Conservation (phyloP, 2,113 vertebrate species). For the Neogale vison region DNA sequence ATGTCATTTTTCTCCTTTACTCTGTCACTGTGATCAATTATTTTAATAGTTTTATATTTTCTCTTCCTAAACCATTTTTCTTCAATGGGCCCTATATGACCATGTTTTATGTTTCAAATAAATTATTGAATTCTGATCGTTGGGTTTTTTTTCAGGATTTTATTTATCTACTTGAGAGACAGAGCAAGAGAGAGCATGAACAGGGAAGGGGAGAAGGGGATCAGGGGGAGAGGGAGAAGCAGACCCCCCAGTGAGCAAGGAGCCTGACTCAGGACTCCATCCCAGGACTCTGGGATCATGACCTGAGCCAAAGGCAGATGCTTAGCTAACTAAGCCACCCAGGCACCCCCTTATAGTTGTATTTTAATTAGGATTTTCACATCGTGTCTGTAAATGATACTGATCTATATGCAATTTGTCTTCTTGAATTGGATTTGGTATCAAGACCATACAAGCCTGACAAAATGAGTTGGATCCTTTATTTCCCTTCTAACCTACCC, state of each 20-base stretch:
- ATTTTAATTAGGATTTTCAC: neutral
- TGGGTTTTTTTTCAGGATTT: neutral
- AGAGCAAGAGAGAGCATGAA: neutral
- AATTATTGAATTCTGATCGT: neutral
- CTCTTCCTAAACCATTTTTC: neutral
- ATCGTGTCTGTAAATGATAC: neutral
- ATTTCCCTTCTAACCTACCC: neutral
- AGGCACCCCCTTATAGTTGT: neutral
- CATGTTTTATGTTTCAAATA: neutral
- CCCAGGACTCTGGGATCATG: neutral
- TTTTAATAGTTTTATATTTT: slow-evolving; percentile 4
- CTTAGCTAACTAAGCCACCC: neutral
- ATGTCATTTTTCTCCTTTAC: neutral
- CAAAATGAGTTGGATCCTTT: neutral
- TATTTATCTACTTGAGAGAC: neutral
- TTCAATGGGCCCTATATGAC: neutral
- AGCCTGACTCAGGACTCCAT: neutral
- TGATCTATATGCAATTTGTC: neutral
- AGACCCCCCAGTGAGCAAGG: neutral
- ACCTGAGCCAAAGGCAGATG: neutral
- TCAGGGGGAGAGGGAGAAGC: neutral
- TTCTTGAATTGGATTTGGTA: neutral
- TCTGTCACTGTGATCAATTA: neutral
- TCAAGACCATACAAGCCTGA: neutral
- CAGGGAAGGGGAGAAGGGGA: neutral